These are phyloP conservation scores for Pterobdella sp. DNA, from an alignment of 2,888 invertebrate species.

Conservation along the genomic window DNA sequence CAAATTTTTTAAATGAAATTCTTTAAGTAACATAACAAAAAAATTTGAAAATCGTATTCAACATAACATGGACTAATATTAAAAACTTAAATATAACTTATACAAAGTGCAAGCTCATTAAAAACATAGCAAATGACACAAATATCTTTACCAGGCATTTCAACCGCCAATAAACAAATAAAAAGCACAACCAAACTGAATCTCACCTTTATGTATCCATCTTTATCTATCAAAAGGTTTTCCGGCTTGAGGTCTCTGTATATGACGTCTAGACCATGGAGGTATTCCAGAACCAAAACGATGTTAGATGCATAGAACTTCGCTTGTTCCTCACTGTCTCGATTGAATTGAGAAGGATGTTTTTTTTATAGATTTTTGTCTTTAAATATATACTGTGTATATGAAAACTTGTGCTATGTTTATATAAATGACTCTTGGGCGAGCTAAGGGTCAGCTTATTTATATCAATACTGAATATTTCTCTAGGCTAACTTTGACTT, in stretches of 20 bases:
- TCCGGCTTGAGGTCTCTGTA: constrained; percentile 97
- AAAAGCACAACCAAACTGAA: constrained; percentile 10
- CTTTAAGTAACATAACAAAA: too few relatives aligned
- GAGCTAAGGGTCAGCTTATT: too few relatives aligned
- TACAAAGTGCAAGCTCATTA: neutral
- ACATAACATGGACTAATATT: too few relatives aligned
- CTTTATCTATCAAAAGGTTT: constrained; percentile 86
- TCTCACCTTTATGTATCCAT: constrained; percentile 50
- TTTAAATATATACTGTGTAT: neutral
- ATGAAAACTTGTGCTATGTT: too few relatives aligned
- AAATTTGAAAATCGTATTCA: too few relatives aligned
- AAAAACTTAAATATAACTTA: too few relatives aligned
- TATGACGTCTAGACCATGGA: constrained; percentile 96
- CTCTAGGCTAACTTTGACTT: too few relatives aligned
- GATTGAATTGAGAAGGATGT: neutral
- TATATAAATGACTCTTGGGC: too few relatives aligned
- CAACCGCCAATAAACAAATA: constrained; percentile 1
- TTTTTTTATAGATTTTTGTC: neutral
- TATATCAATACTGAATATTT: too few relatives aligned
- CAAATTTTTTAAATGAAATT: too few relatives aligned
- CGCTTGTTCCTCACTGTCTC: constrained; percentile 39
- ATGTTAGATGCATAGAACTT: constrained; percentile 83
- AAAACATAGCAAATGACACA: neutral
- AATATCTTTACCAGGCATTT: neutral
- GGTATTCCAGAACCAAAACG: constrained; percentile 97